phyloP scores from a whole-genome alignment of 2,797 vertebrate genomes.

The Cuculus canorus region DNA sequence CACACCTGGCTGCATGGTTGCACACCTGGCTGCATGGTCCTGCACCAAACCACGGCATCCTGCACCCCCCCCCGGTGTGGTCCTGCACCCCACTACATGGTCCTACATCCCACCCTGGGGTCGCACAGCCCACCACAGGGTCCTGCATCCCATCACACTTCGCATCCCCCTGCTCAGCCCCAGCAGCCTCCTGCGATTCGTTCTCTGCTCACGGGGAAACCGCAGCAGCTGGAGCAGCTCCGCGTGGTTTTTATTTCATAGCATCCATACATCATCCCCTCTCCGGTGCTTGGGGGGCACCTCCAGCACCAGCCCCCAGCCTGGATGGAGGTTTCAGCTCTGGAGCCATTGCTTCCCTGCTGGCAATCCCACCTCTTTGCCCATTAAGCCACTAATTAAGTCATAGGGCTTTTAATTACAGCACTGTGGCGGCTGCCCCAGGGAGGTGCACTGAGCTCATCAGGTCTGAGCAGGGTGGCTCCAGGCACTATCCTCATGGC shows the following conservation, averaged over 20 bases:
- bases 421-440: neutral
- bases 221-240: neutral
- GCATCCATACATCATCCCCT: neutral
- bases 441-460: neutral
- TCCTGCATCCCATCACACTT: neutral
- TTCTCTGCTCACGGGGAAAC: neutral
- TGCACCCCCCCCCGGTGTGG: too few relatives aligned
- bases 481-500: fast-evolving
- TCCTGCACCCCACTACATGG: too few relatives aligned
- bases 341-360: fast-evolving
- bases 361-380: neutral
- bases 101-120: neutral
- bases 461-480: neutral
- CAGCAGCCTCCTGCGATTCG: neutral
- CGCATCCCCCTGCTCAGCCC: fast-evolving
- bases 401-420: neutral
- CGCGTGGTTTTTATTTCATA: neutral
- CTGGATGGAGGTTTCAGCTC: too few relatives aligned
- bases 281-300: neutral
- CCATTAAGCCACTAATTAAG: neutral
- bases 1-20: neutral
- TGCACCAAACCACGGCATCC: too few relatives aligned
- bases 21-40: neutral
- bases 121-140: neutral
- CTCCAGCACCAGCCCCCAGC: neutral